A percentile compares a stretch with the other conserved stretches of the same genome.
Conservation (phyloP, 1,140 invertebrate genomes). For the Mercenaria mercenaria region DNA sequence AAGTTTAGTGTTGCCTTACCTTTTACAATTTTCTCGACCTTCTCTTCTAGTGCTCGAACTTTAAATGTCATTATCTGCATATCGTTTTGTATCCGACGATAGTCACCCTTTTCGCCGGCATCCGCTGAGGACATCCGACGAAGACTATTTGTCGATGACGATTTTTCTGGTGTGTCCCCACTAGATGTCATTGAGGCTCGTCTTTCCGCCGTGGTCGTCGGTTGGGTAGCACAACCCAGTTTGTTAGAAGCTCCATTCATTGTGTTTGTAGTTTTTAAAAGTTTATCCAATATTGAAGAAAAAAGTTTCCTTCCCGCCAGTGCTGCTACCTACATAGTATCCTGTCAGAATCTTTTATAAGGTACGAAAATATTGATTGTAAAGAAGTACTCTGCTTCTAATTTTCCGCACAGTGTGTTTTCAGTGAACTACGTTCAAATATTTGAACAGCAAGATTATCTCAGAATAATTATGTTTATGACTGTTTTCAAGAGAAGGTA, state of each 20-base stretch:
- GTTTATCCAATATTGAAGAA: too few relatives aligned
- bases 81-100: constrained; percentile 37
- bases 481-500: too few relatives aligned
- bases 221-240: not conserved
- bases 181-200: not conserved
- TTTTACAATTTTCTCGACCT: constrained; percentile 52
- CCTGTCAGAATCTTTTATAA: not conserved
- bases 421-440: not conserved
- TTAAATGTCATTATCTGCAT: constrained; percentile 45
- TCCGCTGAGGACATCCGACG: not conserved
- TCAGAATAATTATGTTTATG: not conserved
- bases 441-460: not conserved
- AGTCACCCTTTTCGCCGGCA: not conserved
- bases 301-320: too few relatives aligned
- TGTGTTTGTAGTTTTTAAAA: too few relatives aligned
- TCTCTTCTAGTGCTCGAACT: constrained; percentile 49
- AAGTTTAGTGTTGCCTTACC: too few relatives aligned
- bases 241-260: not conserved
- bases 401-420: not conserved
- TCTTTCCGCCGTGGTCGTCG: not conserved
- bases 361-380: not conserved
- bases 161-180: not conserved
- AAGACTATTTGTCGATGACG: not conserved
- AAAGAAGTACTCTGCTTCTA: not conserved
- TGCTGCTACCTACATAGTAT: not conserved